phyloP scores from a whole-genome alignment of 2,113 vertebrate species.

The Podarcis muralis region DNA sequence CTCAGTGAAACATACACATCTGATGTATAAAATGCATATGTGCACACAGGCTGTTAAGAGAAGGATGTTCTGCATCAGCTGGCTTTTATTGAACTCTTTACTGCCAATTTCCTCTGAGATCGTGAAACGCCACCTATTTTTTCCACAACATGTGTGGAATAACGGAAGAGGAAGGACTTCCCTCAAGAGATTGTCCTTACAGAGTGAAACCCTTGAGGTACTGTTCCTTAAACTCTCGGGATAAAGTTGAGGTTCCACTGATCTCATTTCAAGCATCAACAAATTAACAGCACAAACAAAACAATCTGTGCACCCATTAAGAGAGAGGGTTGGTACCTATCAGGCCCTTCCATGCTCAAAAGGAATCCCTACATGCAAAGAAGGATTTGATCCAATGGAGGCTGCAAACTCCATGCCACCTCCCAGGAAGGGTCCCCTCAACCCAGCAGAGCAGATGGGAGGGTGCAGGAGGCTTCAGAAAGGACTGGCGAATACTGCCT shows the following conservation, averaged over 20 bases:
- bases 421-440: background rate
- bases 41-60: background rate
- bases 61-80: constrained; percentile 10
- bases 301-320: background rate
- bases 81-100: constrained; percentile 51
- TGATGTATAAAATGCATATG: constrained; percentile 33
- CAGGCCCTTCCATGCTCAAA: background rate
- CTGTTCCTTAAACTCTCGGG: constrained; percentile 33
- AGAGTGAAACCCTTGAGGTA: background rate
- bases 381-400: background rate
- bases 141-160: constrained; percentile 8
- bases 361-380: background rate
- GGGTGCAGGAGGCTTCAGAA: background rate
- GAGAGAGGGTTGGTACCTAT: too few species aligned
- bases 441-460: background rate
- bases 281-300: constrained; percentile 7
- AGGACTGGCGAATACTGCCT: background rate
- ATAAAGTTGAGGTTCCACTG: constrained; percentile 21
- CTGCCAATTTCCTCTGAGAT: constrained; percentile 40
- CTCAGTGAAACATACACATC: constrained; percentile 36
- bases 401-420: background rate
- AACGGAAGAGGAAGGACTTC: constrained; percentile 42
- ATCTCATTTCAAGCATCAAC: constrained; percentile 39
- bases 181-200: constrained; percentile 36
- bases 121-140: constrained; percentile 42